A percentile compares a stretch with the other conserved stretches of the same genome.
These are phyloP conservation scores for Paedocypris sp. DNA, from an alignment of 2,113 vertebrate genomes.

Conservation along the genomic window DNA sequence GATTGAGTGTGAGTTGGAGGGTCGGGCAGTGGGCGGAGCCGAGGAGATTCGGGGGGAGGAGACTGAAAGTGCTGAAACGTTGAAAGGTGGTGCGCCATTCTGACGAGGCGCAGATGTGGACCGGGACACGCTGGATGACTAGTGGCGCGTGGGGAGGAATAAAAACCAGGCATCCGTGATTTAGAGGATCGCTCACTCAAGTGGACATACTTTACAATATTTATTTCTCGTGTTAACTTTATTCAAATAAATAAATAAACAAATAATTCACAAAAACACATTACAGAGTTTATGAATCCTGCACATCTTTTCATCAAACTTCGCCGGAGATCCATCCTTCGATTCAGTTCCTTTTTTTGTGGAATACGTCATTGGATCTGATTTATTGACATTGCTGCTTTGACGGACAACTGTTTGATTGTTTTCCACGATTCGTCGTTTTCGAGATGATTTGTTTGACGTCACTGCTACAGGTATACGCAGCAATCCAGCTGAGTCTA, in stretches of 20 bases:
- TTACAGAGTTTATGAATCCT: too few species aligned
- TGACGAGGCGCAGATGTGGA: constrained; percentile 49
- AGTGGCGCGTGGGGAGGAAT: background rate
- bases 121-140: constrained; percentile 28
- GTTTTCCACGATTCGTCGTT: background rate
- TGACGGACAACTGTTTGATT: constrained; percentile 32
- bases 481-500: constrained; percentile 54
- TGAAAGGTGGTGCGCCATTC: constrained; percentile 56
- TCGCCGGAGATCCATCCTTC: too few species aligned
- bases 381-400: background rate
- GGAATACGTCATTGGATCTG: constrained; percentile 12
- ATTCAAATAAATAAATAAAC: too few species aligned
- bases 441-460: constrained; percentile 52
- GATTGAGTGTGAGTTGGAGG: constrained; percentile 15
- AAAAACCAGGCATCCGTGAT: background rate
- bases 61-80: constrained; percentile 52
- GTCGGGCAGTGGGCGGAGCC: constrained; percentile 29
- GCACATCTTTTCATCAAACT: too few species aligned
- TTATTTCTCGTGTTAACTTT: background rate
- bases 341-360: too few species aligned
- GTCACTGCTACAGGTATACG: constrained; percentile 45
- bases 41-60: constrained; percentile 52
- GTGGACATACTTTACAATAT: background rate
- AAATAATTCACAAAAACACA: too few species aligned
- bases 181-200: background rate